These are phyloP conservation scores for Prionace glauca DNA, from an alignment of 2,797 vertebrate genomes.

Conservation along the genomic window DNA sequence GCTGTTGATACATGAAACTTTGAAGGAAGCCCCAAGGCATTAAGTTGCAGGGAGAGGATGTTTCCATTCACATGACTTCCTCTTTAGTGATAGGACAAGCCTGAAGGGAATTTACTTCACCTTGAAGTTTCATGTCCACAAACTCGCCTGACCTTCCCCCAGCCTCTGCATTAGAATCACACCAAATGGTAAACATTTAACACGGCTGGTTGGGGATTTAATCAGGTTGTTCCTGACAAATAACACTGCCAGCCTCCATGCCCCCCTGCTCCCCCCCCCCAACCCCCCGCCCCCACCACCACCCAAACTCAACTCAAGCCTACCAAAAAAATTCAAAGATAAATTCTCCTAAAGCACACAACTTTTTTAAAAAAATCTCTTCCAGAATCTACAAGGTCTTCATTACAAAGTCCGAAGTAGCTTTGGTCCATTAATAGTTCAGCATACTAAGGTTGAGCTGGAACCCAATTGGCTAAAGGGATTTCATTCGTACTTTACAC, in stretches of 20 bases:
- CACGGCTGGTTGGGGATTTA: background rate
- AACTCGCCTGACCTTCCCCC: background rate
- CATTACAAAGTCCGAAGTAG: background rate
- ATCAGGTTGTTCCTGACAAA: background rate
- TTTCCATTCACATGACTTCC: background rate
- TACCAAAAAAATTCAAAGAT: background rate
- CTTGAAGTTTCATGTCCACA: background rate
- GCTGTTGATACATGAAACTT: background rate
- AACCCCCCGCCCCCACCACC: background rate
- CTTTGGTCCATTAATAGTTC: background rate
- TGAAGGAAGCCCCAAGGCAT: background rate
- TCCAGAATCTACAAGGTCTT: background rate
- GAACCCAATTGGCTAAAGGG: background rate
- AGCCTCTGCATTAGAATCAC: background rate
- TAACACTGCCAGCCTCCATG: background rate
- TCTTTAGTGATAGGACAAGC: background rate
- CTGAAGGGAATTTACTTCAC: background rate
- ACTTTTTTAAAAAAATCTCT: background rate
- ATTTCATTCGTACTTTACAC: background rate
- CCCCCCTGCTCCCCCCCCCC: too few relatives aligned
- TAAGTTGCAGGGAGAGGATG: background rate
- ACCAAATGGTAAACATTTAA: background rate
- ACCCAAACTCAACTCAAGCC: background rate
- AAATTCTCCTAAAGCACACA: background rate
- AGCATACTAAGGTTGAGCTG: background rate